phyloP scores from a whole-genome alignment of 1,140 invertebrate species.

The Tetramorium parvispinum region DNA sequence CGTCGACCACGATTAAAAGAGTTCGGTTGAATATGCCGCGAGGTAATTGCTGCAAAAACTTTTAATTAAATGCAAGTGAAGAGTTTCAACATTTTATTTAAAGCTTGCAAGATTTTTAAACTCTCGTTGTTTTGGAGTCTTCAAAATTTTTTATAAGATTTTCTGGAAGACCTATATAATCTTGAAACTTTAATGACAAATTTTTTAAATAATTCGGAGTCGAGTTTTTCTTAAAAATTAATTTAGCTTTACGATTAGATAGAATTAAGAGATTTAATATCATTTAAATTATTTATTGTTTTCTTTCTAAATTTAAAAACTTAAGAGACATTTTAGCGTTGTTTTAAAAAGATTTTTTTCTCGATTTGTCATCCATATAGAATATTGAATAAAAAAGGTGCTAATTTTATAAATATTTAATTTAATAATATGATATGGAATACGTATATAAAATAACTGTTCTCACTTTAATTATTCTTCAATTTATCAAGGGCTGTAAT shows the following conservation, averaged over 20 bases:
- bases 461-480: background rate
- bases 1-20: background rate
- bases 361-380: too few relatives aligned
- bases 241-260: background rate
- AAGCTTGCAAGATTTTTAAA: slow-evolving; percentile 6
- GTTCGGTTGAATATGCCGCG: slow-evolving; percentile 5
- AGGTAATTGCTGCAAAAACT: slow-evolving; percentile 36
- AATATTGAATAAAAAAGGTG: background rate
- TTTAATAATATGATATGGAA: background rate
- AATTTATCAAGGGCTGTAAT: background rate
- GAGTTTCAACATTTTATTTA: slow-evolving; percentile 26
- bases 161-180: background rate
- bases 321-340: background rate
- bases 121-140: background rate
- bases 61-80: slow-evolving; percentile 42
- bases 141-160: background rate
- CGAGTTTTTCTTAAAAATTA: background rate
- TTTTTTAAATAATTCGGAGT: background rate
- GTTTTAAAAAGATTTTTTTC: background rate
- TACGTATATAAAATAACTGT: background rate
- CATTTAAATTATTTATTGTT: background rate
- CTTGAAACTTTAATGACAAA: slow-evolving; percentile 5
- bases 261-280: background rate
- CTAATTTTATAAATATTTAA: background rate
- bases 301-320: background rate